These are phyloP conservation scores for Ophraella communa DNA, from an alignment of 2,888 invertebrate species.

Conservation along the genomic window DNA sequence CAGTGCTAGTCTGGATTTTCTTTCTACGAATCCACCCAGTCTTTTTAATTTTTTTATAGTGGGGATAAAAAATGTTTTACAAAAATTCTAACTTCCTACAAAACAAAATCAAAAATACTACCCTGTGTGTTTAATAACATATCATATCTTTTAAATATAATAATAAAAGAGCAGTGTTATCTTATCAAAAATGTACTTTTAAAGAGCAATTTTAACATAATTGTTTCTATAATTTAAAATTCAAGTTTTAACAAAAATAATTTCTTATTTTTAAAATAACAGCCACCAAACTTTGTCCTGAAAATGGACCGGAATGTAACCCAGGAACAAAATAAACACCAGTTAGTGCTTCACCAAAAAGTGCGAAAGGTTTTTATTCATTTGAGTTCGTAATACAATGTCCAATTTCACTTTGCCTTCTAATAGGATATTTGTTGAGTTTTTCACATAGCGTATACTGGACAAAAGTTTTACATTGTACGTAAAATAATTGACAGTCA, in stretches of 20 bases:
- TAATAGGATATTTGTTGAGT: conserved; percentile 24
- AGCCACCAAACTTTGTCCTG: background rate
- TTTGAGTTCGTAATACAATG: conserved; percentile 18
- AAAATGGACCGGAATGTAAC: background rate
- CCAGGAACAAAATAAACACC: conserved; percentile 12
- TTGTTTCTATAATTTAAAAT: background rate
- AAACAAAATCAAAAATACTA: no score
- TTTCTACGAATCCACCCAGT: no score
- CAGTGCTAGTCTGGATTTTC: no score
- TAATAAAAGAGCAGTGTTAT: no score
- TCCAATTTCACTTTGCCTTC: conserved; percentile 17
- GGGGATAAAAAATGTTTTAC: no score
- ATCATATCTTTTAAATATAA: no score
- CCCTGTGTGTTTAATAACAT: no score
- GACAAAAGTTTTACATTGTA: conserved; percentile 27
- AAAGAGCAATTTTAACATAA: no score
- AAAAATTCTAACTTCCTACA: no score
- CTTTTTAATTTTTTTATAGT: no score
- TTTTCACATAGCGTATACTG: conserved; percentile 20
- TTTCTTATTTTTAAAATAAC: background rate
- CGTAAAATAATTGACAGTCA: conserved; percentile 28
- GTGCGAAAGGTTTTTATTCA: conserved; percentile 6
- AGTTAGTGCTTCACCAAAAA: background rate
- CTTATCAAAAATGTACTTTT: no score
- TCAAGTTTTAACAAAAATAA: background rate